A percentile compares a stretch with the other conserved stretches of the same genome.
phyloP scores from a whole-genome alignment of 2,113 vertebrate species.

The Neolamprologus ventralis region DNA sequence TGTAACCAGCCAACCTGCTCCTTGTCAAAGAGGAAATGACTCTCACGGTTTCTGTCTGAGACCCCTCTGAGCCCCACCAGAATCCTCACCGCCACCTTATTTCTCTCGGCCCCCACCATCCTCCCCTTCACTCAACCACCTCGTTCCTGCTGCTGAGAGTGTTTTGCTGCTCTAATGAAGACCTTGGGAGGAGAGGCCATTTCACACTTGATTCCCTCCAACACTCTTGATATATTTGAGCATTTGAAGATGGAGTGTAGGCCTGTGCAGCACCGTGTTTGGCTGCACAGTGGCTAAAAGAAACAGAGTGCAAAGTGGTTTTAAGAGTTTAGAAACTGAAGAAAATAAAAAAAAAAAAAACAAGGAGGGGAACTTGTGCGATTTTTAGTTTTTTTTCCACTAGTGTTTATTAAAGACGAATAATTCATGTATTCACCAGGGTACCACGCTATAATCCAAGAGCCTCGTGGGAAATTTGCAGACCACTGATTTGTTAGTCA shows the following conservation, averaged over 20 bases:
- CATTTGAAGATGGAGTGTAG: neutral
- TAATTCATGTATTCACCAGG: neutral
- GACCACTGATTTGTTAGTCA: constrained; percentile 42
- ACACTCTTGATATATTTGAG: constrained; percentile 43
- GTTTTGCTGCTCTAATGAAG: constrained; percentile 62
- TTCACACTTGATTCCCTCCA: constrained; percentile 64
- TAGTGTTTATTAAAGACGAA: constrained; percentile 1
- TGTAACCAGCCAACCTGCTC: constrained; percentile 59
- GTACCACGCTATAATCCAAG: neutral
- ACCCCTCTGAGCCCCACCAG: constrained; percentile 21
- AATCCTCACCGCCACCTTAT: neutral
- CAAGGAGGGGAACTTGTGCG: neutral
- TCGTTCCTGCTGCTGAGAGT: constrained; percentile 29
- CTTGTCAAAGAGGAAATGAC: constrained; percentile 61
- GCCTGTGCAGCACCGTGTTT: neutral
- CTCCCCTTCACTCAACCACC: constrained; percentile 17
- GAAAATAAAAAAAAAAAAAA: neutral
- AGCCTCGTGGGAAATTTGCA: constrained; percentile 18
- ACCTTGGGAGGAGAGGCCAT: constrained; percentile 61
- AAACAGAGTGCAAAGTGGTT: neutral
- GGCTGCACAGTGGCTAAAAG: neutral
- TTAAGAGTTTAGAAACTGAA: neutral
- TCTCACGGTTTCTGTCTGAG: constrained; percentile 54
- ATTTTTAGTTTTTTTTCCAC: neutral
- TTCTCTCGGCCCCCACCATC: constrained; percentile 25